These are phyloP conservation scores for Zoanthus sociatus DNA, from an alignment of 92 coral and sea anemone species.

Conservation along the genomic window DNA sequence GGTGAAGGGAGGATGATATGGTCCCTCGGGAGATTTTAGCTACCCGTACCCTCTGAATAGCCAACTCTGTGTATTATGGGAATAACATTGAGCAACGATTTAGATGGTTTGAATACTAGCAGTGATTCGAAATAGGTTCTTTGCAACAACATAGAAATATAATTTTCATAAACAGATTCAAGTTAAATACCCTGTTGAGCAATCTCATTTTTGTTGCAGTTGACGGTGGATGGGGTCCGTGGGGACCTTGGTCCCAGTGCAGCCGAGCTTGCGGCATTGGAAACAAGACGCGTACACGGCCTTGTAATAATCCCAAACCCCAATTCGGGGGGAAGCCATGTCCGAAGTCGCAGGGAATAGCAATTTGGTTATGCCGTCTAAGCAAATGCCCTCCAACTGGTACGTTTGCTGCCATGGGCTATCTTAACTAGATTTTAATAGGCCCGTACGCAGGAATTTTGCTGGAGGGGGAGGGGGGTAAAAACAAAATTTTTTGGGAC, in stretches of 20 bases:
- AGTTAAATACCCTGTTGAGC: not conserved
- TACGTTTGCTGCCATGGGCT: not conserved
- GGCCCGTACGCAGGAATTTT: not conserved
- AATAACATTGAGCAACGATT: too few relatives aligned
- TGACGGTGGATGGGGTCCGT: constrained; percentile 47
- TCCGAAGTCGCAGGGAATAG: constrained; percentile 20
- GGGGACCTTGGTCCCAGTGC: constrained; percentile 38
- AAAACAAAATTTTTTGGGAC: not conserved
- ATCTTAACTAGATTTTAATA: not conserved
- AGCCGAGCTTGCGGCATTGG: constrained; percentile 20
- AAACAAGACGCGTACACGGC: constrained; percentile 21
- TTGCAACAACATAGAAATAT: not conserved
- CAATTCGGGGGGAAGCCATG: constrained; percentile 16
- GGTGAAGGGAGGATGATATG: too few relatives aligned
- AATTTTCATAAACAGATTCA: too few relatives aligned
- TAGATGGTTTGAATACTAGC: too few relatives aligned
- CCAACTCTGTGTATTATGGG: too few relatives aligned
- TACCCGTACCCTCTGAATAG: too few relatives aligned
- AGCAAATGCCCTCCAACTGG: not conserved
- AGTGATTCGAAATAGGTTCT: too few relatives aligned
- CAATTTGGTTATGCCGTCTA: constrained; percentile 8
- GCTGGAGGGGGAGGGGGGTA: too few relatives aligned
- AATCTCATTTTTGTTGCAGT: not conserved
- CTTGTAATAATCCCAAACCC: constrained; percentile 18
- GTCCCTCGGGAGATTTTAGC: not conserved